A percentile compares a stretch with the other conserved stretches of the same genome.
Conservation (phyloP, 2,113 vertebrate species). For the Rhipidura dahli region DNA sequence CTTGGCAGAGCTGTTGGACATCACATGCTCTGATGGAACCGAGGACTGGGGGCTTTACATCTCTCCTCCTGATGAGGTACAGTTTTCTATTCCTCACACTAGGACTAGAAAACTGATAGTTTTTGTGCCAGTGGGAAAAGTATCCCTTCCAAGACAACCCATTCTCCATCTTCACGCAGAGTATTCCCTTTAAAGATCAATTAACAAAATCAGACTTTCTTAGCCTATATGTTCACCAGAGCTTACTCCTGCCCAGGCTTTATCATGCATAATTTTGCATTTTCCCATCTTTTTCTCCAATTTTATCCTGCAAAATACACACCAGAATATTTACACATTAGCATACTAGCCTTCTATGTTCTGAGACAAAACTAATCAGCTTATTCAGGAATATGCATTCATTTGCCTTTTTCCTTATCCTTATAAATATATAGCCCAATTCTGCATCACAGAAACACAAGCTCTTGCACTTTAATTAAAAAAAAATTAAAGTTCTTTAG, state of each 20-base stretch:
- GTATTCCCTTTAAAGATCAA: background rate
- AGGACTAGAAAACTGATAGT: background rate
- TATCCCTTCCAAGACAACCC: background rate
- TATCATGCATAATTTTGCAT: background rate
- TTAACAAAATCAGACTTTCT: background rate
- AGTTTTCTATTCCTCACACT: background rate
- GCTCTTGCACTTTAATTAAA: background rate
- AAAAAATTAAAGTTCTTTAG: background rate
- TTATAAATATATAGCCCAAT: background rate
- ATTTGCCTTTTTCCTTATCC: background rate
- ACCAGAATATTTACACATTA: background rate
- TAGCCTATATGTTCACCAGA: background rate
- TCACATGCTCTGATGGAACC: background rate
- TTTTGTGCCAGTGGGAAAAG: background rate
- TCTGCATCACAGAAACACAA: background rate
- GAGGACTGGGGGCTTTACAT: background rate
- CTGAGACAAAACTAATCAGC: background rate
- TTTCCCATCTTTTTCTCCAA: background rate
- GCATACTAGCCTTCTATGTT: background rate
- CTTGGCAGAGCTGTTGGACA: rapidly evolving
- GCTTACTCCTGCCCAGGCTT: background rate
- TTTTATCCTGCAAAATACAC: background rate
- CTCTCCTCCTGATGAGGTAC: rapidly evolving
- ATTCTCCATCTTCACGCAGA: background rate
- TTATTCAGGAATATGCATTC: background rate